Base-by-base conservation (phyloP, 1,140 invertebrate genomes). In the Drosophila kepulauana region DNA sequence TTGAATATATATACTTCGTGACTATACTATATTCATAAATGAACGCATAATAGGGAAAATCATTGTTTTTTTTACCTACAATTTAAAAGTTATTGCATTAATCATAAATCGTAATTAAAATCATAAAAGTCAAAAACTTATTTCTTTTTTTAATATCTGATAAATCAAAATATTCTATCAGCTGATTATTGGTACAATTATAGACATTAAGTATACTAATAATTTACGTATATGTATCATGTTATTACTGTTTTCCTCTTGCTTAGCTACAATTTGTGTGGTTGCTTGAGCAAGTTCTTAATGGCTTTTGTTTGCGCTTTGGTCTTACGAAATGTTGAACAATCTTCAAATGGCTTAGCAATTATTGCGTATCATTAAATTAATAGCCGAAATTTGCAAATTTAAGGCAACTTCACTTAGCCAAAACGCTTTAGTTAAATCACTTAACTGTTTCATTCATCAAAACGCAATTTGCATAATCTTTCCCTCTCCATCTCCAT, bases 381-480 rank as follows among this genome's bases (percentile, higher is more conserved):
- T 82, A 87, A 88, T 77, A 70, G 65, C 58, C 54, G 33, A 75
- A 68, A 82, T 68, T 87, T 70, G 52, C 48, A 30, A 67, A 46
- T 61, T 74, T 28, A 6, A 38, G 20, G 38, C 16, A 68, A 74
- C 46, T 35, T 38, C 43, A 61, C 64, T 38, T 67, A 38, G 48
- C 5, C 25, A 33, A 49, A 65, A 49, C 16, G 46, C 15, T 58
- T 58, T 11, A 66, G 56, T 61, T 62, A 48, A 74, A 74, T 70
- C 58, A 62, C 33, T 70, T 70, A 75, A 70, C 66, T 75, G 71
- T 56, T 74, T 57, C 67, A 54, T 61, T 65, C 67, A 59, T 75
- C 54, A 71, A 71, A 75, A 57, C 61, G n/a, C 45, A 64, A 75
- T 75, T 75, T 75, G 46, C 73, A 75, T 71, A 71, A 75, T 64